These are phyloP conservation scores for Oligia latruncula DNA, from an alignment of 2,888 invertebrate genomes.

Conservation along the genomic window DNA sequence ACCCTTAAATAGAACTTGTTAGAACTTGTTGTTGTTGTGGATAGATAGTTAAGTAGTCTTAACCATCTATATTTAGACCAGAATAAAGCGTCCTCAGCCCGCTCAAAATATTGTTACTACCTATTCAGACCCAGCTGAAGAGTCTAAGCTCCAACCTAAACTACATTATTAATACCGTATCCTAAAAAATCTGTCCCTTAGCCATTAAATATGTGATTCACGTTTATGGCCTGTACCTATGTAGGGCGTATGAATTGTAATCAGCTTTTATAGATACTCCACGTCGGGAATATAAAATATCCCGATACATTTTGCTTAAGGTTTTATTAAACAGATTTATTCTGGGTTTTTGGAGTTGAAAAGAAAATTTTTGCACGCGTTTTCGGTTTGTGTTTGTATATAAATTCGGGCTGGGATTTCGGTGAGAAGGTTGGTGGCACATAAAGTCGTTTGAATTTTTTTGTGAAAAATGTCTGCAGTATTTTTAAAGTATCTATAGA, in stretches of 20 bases:
- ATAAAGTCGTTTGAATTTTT: background rate
- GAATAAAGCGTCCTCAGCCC: background rate
- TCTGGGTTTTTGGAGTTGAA: constrained; percentile 55
- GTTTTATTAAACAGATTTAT: constrained; percentile 59
- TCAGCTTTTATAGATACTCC: constrained; percentile 59
- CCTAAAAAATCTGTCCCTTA: constrained; percentile 26
- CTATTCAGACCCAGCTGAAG: constrained; percentile 12
- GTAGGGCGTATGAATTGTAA: constrained; percentile 60
- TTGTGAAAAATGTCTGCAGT: background rate
- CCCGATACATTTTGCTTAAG: constrained; percentile 51
- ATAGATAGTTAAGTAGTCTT: too few relatives aligned
- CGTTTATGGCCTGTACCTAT: constrained; percentile 47
- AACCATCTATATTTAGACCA: background rate
- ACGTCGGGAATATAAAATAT: constrained; percentile 60
- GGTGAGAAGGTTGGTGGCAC: background rate
- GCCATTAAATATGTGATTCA: constrained; percentile 54
- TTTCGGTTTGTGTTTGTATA: constrained; percentile 28
- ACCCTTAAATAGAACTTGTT: background rate
- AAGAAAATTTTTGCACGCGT: constrained; percentile 39
- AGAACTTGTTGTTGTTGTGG: too few relatives aligned
- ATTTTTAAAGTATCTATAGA: background rate
- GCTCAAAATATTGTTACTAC: background rate
- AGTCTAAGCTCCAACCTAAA: constrained; percentile 21
- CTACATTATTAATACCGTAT: constrained; percentile 17
- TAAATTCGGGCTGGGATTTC: constrained; percentile 33